Percentiles rank a stretch among this genome's conserved stretches.
phyloP scores from a whole-genome alignment of 2,113 vertebrate genomes.

The Axis porcinus region DNA sequence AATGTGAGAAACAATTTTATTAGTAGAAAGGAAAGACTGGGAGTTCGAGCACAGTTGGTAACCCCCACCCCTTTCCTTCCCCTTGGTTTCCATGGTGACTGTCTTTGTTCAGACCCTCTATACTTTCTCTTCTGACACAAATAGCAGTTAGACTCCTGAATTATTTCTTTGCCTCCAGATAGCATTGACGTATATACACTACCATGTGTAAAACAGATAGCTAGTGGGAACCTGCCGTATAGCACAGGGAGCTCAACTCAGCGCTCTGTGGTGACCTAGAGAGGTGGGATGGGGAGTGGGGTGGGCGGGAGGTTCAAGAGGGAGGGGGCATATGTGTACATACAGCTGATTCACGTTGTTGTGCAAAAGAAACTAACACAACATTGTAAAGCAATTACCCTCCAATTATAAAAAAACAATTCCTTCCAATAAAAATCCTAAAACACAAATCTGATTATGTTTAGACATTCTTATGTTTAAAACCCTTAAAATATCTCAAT shows the following conservation, averaged over 20 bases:
- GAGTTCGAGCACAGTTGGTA: background rate
- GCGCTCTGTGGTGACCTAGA: background rate
- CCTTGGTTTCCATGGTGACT: background rate
- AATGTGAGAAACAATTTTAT: background rate
- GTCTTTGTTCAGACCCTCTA: background rate
- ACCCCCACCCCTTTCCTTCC: background rate
- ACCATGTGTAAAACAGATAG: background rate
- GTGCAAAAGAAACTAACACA: background rate
- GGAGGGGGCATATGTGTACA: background rate
- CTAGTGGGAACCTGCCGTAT: background rate
- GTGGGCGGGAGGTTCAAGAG: background rate
- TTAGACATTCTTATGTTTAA: background rate
- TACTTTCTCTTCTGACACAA: background rate
- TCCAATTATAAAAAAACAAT: background rate
- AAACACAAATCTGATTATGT: background rate
- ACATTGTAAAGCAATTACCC: background rate
- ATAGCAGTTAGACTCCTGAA: background rate
- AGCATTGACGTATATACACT: background rate
- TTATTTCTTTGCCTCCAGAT: background rate
- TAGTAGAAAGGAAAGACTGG: background rate
- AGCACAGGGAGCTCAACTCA: background rate
- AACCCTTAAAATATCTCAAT: background rate
- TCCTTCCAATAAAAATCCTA: background rate
- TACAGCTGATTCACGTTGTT: background rate
- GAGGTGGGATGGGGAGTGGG: background rate